Evolutionary conservation across 2,797 vertebrate genomes (phyloP).

Genomic region (Xiphophorus birchmanni): DNA sequence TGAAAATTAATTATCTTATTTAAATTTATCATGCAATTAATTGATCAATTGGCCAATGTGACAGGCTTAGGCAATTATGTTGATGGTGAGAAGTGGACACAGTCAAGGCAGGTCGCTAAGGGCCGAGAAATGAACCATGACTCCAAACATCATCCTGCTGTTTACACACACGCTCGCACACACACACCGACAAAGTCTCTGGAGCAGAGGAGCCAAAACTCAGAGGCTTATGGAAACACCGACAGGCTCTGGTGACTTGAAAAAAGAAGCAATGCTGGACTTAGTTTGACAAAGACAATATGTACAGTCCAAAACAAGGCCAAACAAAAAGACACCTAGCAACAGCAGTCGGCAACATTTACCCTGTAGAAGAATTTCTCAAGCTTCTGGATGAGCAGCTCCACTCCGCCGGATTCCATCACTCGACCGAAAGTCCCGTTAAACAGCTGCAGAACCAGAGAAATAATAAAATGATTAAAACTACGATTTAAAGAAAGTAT

Average conservation of each 20-base stretch:
- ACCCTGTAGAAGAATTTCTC: conserved; percentile 99
- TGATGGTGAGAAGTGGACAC: not conserved
- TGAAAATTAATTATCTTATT: too few species aligned
- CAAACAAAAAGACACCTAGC: conserved; percentile 1
- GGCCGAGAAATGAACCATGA: conserved; percentile 3
- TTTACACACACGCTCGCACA: conserved; percentile 1
- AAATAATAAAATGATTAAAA: not conserved
- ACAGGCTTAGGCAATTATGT: too few species aligned
- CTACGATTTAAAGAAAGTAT: not conserved
- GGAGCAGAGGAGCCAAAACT: not conserved
- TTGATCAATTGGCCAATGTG: too few species aligned
- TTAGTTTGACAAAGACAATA: not conserved
- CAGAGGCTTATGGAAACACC: conserved; percentile 17
- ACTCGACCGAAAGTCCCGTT: conserved; percentile 92
- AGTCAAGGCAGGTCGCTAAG: not conserved
- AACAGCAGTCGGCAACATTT: conserved; percentile 49
- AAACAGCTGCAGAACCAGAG: conserved; percentile 85
- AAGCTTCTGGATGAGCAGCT: conserved; percentile 90
- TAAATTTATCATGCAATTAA: too few species aligned
- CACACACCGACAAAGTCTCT: not conserved
- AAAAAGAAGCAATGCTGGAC: not conserved
- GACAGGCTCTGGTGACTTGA: conserved; percentile 1
- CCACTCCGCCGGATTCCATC: conserved; percentile 92
- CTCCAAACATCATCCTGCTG: conserved; percentile 15
- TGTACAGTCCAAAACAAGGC: conserved; percentile 9